Base-by-base conservation (phyloP, 2,797 vertebrate species). In the Macroramphosus scolopax region DNA sequence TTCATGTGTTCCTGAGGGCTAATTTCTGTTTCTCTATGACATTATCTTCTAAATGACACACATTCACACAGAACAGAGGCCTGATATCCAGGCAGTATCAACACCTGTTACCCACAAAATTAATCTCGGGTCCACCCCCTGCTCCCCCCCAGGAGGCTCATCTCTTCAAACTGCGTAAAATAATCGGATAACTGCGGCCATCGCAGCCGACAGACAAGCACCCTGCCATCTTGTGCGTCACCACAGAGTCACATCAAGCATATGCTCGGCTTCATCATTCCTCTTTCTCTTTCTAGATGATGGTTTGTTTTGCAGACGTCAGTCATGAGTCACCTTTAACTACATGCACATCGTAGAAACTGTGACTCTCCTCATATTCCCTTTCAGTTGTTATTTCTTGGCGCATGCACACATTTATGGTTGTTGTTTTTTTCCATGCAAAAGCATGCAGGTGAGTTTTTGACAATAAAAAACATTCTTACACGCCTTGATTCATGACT, bases 141-240 rank as follows among this genome's bases (percentile, higher is more conserved):
- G 40, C 34, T 22, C 42, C 31, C 47, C 70, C 49, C 41, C 36
- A 7, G 43, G 46, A 68, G 61, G 34, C 48, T 37, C 37, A 8
- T 42, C 46, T 55, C 62, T 71, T 54, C 56, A 79, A 66, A 53
- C 64, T 36, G 52, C 47, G 33, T 8, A 50, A 80, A 75, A 78
- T 72, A 63, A 84, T 81, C 68, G 61, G 67, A 83, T 79, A 85
- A 64, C 68, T 68, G 59, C 51, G 56, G 69, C 51, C 42, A 30
- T 65, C 51, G 61, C 59, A 59, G 70, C 66, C 69, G 67, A 80
- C 50, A 64, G 24, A 13, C 36, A 26, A 24, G 53, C 69, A 55
- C 56, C 46, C 63, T n/a, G 54, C 51, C 36, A 51, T 37, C 50
- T 61, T 65, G 57, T 78, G 73, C 66, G 42, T 80, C 68, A 68